Conservation (phyloP, 2,797 vertebrate species). For the Merluccius polli region DNA sequence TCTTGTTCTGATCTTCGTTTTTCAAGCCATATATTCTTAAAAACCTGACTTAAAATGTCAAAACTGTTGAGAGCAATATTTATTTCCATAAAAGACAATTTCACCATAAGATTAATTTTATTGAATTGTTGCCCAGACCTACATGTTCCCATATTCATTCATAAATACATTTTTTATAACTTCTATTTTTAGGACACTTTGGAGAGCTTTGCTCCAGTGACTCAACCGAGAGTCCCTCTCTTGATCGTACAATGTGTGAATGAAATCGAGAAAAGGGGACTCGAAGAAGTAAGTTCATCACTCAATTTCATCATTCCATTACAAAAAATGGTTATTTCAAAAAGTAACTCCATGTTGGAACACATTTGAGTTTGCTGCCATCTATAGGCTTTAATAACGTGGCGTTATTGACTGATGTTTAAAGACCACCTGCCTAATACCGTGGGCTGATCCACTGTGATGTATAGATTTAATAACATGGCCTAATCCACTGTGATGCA, state of each 20-base stretch:
- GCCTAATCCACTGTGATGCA: background rate
- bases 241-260: slow-evolving; percentile 73
- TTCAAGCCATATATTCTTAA: background rate
- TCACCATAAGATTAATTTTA: background rate
- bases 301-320: background rate
- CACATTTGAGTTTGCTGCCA: background rate
- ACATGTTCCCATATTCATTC: background rate
- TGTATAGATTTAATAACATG: background rate
- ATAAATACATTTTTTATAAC: background rate
- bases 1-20: background rate
- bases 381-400: background rate
- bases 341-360: background rate
- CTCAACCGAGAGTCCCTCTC: slow-evolving; percentile 54
- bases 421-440: background rate
- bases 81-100: background rate
- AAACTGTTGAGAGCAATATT: background rate
- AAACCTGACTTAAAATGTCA: background rate
- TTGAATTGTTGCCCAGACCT: background rate
- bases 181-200: slow-evolving; percentile 56
- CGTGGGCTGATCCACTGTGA: background rate
- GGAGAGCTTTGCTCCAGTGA: slow-evolving; percentile 63
- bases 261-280: slow-evolving; percentile 72
- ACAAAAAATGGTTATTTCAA: background rate
- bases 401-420: background rate
- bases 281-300: slow-evolving; percentile 69